Evolutionary conservation across 2,888 invertebrate genomes (phyloP).

Genomic region (Hydrotaea diabolus): DNA sequence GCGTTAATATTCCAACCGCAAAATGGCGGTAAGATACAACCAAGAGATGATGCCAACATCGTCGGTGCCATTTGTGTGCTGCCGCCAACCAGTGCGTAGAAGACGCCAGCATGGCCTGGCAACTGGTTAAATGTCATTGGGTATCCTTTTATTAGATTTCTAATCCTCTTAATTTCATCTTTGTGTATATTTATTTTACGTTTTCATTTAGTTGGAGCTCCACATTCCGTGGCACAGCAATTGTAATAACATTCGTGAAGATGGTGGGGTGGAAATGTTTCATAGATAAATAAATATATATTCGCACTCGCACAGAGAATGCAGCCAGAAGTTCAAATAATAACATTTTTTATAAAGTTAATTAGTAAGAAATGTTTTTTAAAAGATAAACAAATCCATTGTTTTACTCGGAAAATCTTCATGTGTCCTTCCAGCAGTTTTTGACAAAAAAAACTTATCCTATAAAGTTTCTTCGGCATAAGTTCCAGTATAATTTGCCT

Average conservation of each 20-base stretch:
- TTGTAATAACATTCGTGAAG: not conserved
- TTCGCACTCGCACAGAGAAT: too few species aligned
- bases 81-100: too few species aligned
- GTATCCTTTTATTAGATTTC: conserved; percentile 41
- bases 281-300: conserved; percentile 5
- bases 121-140: conserved; percentile 15
- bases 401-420: too few species aligned
- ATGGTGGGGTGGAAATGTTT: not conserved
- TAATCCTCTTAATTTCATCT: conserved; percentile 55
- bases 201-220: conserved; percentile 11
- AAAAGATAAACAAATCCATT: too few species aligned
- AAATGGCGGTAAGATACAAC: conserved; percentile 20
- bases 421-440: too few species aligned
- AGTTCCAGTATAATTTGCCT: too few species aligned
- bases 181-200: conserved; percentile 41
- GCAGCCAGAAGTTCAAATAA: too few species aligned
- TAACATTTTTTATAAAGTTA: too few species aligned
- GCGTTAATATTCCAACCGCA: conserved; percentile 48
- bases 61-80: too few species aligned
- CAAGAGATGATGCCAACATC: not conserved
- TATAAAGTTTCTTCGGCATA: too few species aligned
- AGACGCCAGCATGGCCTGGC: not conserved
- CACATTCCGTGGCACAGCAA: not conserved
- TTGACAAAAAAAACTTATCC: too few species aligned
- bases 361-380: too few species aligned